Percentiles rank a stretch among this genome's conserved stretches.
Evolutionary conservation across 1,140 invertebrate genomes (phyloP).

Genomic region (Helicoverpa armigera): DNA sequence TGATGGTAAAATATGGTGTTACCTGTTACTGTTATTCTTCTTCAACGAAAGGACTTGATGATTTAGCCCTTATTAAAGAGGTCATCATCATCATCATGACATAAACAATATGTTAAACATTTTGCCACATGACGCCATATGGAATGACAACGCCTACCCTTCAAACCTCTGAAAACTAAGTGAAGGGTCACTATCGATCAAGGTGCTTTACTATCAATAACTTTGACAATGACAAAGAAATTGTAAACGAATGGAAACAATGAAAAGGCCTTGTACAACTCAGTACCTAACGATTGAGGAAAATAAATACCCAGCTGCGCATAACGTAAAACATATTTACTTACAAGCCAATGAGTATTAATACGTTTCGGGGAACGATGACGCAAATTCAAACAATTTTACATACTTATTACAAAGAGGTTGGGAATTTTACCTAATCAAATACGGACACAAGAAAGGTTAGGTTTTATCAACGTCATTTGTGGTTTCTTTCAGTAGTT

Average conservation of each 20-base stretch:
- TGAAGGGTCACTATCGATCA: constrained; percentile 1
- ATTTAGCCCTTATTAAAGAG: background rate
- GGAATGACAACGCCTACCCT: background rate
- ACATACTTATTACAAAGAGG: constrained; percentile 11
- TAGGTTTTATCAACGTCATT: background rate
- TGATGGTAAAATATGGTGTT: too few relatives aligned
- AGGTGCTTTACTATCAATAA: background rate
- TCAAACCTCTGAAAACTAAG: background rate
- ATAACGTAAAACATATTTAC: constrained; percentile 14
- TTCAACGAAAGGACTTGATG: too few relatives aligned
- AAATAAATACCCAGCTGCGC: constrained; percentile 30
- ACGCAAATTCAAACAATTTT: constrained; percentile 5
- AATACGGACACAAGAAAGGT: background rate
- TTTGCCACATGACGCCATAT: background rate
- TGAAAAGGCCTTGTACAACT: background rate
- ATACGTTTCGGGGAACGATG: constrained; percentile 9
- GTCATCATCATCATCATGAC: constrained; percentile 17
- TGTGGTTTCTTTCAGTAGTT: background rate
- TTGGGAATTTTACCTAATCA: background rate
- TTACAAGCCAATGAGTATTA: constrained; percentile 12
- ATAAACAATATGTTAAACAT: background rate
- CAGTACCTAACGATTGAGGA: constrained; percentile 4
- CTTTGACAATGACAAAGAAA: constrained; percentile 39
- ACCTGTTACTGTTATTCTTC: too few relatives aligned
- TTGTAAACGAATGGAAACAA: constrained; percentile 9